Percentiles rank a stretch among this genome's conserved stretches.
Evolutionary conservation across 2,888 invertebrate species (phyloP).

Genomic region (Callimorpha dominula): DNA sequence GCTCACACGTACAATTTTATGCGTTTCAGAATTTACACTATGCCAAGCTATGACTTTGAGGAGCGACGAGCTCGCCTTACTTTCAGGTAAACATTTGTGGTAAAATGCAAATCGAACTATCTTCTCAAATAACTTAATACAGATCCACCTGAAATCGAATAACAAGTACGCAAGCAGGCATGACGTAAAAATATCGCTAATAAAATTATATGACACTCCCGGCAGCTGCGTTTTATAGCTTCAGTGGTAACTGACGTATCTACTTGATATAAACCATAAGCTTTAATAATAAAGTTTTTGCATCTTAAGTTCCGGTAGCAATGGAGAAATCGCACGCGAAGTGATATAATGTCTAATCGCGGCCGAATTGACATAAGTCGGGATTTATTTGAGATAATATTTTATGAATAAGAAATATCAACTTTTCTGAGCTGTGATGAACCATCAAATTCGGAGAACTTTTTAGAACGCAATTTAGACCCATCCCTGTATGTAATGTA

Average conservation of each 20-base stretch:
- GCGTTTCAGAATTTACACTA: no score
- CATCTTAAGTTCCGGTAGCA: neutral
- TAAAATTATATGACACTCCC: constrained; percentile 40
- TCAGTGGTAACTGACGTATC: constrained; percentile 26
- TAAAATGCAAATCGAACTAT: no score
- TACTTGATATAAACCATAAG: constrained; percentile 3
- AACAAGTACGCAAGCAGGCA: constrained; percentile 41
- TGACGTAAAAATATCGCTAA: constrained; percentile 40
- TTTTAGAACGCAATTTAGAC: no score
- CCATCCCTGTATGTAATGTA: no score
- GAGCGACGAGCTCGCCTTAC: no score
- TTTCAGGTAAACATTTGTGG: no score
- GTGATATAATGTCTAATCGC: neutral
- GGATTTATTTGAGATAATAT: neutral
- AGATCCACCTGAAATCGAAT: constrained; percentile 41
- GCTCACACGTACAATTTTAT: neutral
- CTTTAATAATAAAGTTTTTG: neutral
- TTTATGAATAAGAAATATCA: neutral
- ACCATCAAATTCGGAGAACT: neutral
- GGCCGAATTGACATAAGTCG: neutral
- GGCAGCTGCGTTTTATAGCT: constrained; percentile 40
- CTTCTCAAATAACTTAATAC: neutral
- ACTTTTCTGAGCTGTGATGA: neutral
- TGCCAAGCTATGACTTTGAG: no score
- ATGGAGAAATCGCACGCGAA: neutral